Evolutionary conservation across 2,797 vertebrate species (phyloP).

Genomic region (Gallirallus australis): DNA sequence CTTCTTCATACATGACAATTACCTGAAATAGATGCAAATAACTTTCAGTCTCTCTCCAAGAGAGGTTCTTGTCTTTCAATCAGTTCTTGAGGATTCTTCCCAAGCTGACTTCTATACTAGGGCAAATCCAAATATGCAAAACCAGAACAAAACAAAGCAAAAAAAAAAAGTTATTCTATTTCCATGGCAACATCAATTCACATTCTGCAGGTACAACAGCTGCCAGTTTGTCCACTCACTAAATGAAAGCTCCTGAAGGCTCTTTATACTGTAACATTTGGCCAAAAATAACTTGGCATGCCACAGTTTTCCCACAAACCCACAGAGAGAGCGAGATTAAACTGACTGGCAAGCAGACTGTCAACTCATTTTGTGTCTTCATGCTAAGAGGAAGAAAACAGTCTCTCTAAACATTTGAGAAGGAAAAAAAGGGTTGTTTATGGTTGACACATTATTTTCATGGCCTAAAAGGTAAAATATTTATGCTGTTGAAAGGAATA

Average conservation of each 20-base stretch:
- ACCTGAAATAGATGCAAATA: neutral
- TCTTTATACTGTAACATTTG: slow-evolving; percentile 28
- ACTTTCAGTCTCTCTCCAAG: neutral
- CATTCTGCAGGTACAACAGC: slow-evolving; percentile 89
- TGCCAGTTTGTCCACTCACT: slow-evolving; percentile 81
- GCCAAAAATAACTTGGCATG: slow-evolving; percentile 80
- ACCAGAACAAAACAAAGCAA: neutral
- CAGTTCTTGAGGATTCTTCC: neutral
- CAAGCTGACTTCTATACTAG: slow-evolving; percentile 22
- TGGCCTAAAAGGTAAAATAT: slow-evolving; percentile 37
- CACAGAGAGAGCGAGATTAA: slow-evolving; percentile 62
- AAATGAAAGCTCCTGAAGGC: slow-evolving; percentile 76
- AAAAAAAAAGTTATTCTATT: slow-evolving; percentile 76
- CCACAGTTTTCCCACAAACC: slow-evolving; percentile 68
- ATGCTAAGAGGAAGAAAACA: slow-evolving; percentile 58
- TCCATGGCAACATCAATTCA: slow-evolving; percentile 91
- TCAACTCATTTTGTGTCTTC: slow-evolving; percentile 50
- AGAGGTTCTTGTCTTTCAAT: neutral
- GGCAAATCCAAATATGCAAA: slow-evolving; percentile 61
- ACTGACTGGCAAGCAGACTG: slow-evolving; percentile 73
- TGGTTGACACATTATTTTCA: neutral
- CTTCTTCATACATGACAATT: neutral
- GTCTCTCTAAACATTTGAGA: slow-evolving; percentile 27
- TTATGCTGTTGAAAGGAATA: slow-evolving; percentile 61
- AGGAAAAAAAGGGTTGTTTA: slow-evolving; percentile 24